These are phyloP conservation scores for Squalus acanthias DNA, from an alignment of 2,797 vertebrate species.

Conservation along the genomic window DNA sequence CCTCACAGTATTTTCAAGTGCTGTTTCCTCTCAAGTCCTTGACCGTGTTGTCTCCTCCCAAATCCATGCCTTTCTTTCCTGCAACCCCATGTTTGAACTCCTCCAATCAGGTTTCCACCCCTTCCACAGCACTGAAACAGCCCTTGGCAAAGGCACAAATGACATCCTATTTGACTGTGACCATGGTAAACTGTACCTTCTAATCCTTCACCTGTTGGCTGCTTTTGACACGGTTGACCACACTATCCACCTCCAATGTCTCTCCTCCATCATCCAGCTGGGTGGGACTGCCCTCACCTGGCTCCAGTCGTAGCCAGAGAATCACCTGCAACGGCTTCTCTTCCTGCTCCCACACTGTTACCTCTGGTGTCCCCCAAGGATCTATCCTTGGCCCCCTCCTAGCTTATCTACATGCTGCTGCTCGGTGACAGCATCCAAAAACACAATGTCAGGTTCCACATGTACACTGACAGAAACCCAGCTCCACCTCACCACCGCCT, in stretches of 20 bases:
- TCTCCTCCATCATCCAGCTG: not conserved
- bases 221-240: not conserved
- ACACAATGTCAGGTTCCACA: not conserved
- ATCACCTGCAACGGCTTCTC: not conserved
- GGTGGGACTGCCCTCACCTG: not conserved
- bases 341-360: not conserved
- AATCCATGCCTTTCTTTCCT: not conserved
- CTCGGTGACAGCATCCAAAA: not conserved
- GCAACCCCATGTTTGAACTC: not conserved
- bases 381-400: not conserved
- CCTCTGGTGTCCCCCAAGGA: not conserved
- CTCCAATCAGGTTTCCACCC: not conserved
- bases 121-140: not conserved
- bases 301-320: not conserved
- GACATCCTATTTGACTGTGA: not conserved
- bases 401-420: not conserved
- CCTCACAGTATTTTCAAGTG: not conserved
- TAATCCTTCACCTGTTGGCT: not conserved
- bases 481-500: not conserved
- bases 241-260: not conserved
- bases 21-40: not conserved
- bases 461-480: not conserved
- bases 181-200: not conserved
- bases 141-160: not conserved
- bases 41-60: not conserved